Evolutionary conservation across 2,888 invertebrate species (phyloP).

Genomic region (Limnephilus marmoratus): DNA sequence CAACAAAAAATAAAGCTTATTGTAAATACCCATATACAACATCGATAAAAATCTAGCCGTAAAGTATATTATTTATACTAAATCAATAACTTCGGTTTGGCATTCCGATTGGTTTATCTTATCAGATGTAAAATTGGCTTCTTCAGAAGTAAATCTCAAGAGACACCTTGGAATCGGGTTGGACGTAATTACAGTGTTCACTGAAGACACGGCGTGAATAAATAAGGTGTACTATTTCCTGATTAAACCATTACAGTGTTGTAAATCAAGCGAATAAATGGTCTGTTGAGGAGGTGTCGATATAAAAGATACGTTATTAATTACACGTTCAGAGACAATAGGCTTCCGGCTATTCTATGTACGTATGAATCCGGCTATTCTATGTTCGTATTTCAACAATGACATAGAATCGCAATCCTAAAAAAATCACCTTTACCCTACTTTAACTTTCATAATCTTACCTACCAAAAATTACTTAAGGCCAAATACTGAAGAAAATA

Average conservation of each 20-base stretch:
- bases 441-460: no score
- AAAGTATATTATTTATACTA: background rate
- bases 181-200: constrained; percentile 29
- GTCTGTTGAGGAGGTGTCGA: constrained; percentile 19
- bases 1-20: background rate
- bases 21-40: background rate
- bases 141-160: background rate
- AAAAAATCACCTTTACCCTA: background rate
- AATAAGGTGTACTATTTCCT: background rate
- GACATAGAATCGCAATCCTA: background rate
- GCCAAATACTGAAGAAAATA: no score
- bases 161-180: background rate
- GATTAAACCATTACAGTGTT: constrained; percentile 34
- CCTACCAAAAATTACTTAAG: no score
- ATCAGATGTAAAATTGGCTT: background rate
- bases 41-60: background rate
- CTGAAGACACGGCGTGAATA: background rate
- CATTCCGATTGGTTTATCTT: background rate
- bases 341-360: constrained; percentile 8
- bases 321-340: background rate
- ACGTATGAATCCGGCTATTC: background rate
- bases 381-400: background rate
- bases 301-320: constrained; percentile 27
- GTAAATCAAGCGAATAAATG: constrained; percentile 33
- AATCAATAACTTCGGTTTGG: background rate